Conservation (phyloP, 2,113 vertebrate genomes). For the Puntigrus tetrazona region DNA sequence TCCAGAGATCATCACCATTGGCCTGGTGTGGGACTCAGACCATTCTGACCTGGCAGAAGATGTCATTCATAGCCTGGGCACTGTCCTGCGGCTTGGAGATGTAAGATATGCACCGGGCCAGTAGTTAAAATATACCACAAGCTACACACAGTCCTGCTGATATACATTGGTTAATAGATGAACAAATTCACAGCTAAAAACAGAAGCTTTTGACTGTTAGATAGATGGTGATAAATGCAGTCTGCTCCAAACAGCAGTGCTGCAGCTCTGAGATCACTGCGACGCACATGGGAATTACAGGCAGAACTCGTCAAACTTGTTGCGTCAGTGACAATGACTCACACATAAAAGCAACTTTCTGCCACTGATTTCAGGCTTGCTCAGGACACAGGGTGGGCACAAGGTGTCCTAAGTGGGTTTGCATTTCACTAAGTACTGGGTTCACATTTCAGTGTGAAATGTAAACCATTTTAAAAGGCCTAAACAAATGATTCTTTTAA, state of each 20-base stretch:
- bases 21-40: constrained; percentile 95
- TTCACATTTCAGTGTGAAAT: not conserved
- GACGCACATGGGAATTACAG: constrained; percentile 1
- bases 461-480: not conserved
- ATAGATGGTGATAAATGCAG: not conserved
- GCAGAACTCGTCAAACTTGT: constrained; percentile 8
- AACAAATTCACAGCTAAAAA: not conserved
- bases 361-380: not conserved
- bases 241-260: not conserved
- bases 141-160: not conserved
- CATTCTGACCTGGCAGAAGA: constrained; percentile 95
- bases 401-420: not conserved
- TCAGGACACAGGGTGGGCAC: not conserved
- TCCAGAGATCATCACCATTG: constrained; percentile 95
- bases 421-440: not conserved
- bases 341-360: not conserved
- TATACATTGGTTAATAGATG: not conserved
- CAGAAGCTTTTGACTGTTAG: not conserved
- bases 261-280: not conserved
- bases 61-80: constrained; percentile 94
- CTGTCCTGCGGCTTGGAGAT: constrained; percentile 91
- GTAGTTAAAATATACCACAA: not conserved
- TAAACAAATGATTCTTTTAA: not conserved
- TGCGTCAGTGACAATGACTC: not conserved
- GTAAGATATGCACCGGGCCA: constrained; percentile 70